phyloP scores from a whole-genome alignment of 2,113 vertebrate species.

The Tonatia bakeri region DNA sequence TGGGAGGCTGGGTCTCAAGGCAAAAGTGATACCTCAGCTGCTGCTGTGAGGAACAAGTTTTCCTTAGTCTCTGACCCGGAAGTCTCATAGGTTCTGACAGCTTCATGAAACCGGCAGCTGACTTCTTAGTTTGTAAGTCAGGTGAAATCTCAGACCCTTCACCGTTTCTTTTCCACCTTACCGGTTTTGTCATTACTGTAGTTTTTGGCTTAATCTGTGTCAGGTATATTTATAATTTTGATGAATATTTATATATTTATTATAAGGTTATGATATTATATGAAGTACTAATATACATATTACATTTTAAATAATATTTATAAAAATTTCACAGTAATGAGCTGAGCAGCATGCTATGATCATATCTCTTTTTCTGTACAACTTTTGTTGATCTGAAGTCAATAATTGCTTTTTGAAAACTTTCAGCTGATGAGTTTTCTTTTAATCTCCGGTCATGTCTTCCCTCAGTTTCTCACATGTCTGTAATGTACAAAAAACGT shows the following conservation, averaged over 20 bases:
- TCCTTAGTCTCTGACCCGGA: background rate
- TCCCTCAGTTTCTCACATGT: background rate
- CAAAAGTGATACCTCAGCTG: background rate
- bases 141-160: background rate
- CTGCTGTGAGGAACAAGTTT: background rate
- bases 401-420: background rate
- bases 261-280: background rate
- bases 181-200: background rate
- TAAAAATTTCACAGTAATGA: background rate
- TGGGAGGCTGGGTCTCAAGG: background rate
- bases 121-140: background rate
- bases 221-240: background rate
- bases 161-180: background rate
- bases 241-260: background rate
- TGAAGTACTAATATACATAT: background rate
- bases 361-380: background rate
- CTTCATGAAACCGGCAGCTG: background rate
- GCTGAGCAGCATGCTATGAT: background rate
- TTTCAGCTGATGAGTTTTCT: background rate
- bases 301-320: background rate
- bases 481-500: background rate
- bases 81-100: background rate
- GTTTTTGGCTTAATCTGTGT: background rate
- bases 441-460: background rate
- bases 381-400: background rate